Base-by-base conservation (phyloP, 2,113 vertebrate genomes). In the Ceyx melanurus region DNA sequence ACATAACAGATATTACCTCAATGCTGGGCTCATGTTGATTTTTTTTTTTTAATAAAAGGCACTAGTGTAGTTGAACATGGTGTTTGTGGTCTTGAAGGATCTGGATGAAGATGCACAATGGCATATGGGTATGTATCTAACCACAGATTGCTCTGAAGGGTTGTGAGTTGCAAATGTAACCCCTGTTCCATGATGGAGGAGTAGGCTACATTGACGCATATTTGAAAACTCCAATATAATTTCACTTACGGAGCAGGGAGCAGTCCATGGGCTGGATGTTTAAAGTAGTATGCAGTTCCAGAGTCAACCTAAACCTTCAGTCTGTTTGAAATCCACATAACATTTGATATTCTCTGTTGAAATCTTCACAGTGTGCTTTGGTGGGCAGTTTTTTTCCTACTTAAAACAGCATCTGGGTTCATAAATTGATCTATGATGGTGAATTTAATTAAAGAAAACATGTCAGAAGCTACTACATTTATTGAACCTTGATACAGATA, bases 21-120 rank as follows among this genome's bases (percentile, higher is more conserved):
- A 9, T 33, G 31, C 15, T 66, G 16, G 81, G 6, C 3, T 81
- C 21, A 15, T 10, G 8, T 6, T 1, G 11, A 0, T 28, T 45
- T 57, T 31, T 37, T 37, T 50, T 42, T 87, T 57, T 11, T 21
- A 15, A 40, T n/a, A 53, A 73, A 83, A 73, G 5, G 3, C 8
- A 10, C 5, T 13, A 72, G 5, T 13, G 19, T 11, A 31, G 4
- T 19, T 92, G 42, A 77, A 66, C 13, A 14, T 23, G 3, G 2
- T 50, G 11, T 25, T 62, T 73, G 6, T 57, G 11, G 7, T 57
- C 54, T 70, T 77, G 46, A 86, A 66, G 29, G 3, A 2, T 21
- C n/a, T 62, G 23, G 11, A 58, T 74, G 74, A 87, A 74, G 9
- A 66, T 10, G 5, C 8, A 66, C 1, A 37, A 31, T 46, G 22